These are phyloP conservation scores for Chironomus striatipennis DNA, from an alignment of 1,140 invertebrate genomes.

Conservation along the genomic window DNA sequence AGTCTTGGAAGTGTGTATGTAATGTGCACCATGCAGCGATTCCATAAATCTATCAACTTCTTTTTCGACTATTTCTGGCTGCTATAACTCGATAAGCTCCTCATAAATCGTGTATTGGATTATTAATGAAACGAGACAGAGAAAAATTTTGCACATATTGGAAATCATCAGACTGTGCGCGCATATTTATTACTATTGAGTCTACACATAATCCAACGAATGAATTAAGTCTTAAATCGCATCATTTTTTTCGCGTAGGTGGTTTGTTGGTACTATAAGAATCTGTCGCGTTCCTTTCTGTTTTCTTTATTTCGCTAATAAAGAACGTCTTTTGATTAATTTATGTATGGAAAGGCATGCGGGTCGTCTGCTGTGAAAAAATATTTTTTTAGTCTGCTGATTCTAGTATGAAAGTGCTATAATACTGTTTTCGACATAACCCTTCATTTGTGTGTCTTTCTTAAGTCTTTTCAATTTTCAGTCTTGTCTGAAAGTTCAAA, in stretches of 20 bases:
- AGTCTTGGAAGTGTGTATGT: not conserved
- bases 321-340: not conserved
- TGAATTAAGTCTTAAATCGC: too few species aligned
- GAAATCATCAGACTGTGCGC: not conserved
- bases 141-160: not conserved
- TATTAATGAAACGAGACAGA: conserved; percentile 1
- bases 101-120: not conserved
- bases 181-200: not conserved
- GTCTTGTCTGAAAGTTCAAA: too few species aligned
- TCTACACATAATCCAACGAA: not conserved
- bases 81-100: not conserved
- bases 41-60: not conserved
- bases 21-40: not conserved
- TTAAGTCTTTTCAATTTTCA: too few species aligned
- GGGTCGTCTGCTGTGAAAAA: too few species aligned
- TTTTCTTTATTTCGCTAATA: not conserved
- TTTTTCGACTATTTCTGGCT: conserved; percentile 2
- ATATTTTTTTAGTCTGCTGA: too few species aligned
- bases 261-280: not conserved
- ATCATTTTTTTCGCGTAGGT: not conserved
- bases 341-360: not conserved
- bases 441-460: too few species aligned
- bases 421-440: too few species aligned
- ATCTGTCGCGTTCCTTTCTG: not conserved
- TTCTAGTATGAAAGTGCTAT: too few species aligned